Evolutionary conservation across 2,888 invertebrate species (phyloP).

Genomic region (Kryphioiulus occultus): DNA sequence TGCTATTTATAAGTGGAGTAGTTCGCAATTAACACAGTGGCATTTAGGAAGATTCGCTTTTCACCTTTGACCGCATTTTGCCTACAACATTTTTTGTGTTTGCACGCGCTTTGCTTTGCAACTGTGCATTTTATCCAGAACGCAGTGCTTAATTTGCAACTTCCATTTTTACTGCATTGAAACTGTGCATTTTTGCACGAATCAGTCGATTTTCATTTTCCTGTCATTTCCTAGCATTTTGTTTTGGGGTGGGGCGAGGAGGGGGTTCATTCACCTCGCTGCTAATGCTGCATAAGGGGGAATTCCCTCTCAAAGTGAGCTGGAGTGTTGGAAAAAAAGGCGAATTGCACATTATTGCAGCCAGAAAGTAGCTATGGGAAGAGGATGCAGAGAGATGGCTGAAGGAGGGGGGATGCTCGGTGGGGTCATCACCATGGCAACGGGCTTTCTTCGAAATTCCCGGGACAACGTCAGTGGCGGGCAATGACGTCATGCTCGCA

Average conservation of each 20-base stretch:
- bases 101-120: too few relatives aligned
- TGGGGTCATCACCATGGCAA: conserved; percentile 39
- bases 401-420: neutral
- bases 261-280: neutral
- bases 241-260: too few relatives aligned
- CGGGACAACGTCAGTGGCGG: neutral
- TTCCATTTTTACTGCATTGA: too few relatives aligned
- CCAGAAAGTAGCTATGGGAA: neutral
- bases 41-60: neutral
- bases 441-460: conserved; percentile 33
- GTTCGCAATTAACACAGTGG: neutral
- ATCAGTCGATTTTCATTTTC: neutral
- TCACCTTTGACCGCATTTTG: neutral
- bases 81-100: too few relatives aligned
- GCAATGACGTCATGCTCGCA: conserved; percentile 2
- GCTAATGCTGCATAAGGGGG: neutral
- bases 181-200: neutral
- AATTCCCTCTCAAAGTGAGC: neutral
- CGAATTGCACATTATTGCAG: neutral
- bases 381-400: neutral
- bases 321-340: neutral
- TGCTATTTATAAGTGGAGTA: conserved; percentile 1
- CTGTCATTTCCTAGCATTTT: neutral
- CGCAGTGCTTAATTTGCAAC: too few relatives aligned
- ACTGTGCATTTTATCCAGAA: too few relatives aligned